Evolutionary conservation across 2,797 vertebrate genomes (phyloP).

Genomic region (Enteromius anoplus): DNA sequence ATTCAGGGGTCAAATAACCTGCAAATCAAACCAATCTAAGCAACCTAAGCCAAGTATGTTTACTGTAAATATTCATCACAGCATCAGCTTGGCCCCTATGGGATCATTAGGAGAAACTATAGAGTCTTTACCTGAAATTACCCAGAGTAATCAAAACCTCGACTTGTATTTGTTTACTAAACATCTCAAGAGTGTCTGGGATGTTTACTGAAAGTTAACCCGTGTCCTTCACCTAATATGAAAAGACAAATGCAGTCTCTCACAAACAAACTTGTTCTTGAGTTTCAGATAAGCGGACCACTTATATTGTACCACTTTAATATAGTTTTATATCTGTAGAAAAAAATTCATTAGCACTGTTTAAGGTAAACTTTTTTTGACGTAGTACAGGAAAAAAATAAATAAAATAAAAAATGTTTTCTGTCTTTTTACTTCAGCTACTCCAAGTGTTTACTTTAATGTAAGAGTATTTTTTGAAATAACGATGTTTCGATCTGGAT

Average conservation of each 20-base stretch:
- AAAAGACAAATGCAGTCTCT: neutral
- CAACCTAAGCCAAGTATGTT: neutral
- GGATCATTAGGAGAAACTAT: neutral
- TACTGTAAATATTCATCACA: slow-evolving; percentile 18
- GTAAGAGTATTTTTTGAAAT: neutral
- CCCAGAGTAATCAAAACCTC: neutral
- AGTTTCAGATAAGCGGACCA: neutral
- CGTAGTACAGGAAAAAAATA: neutral
- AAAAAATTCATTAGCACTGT: neutral
- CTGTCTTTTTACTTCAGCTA: neutral
- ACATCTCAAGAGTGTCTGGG: neutral
- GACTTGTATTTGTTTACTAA: neutral
- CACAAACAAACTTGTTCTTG: neutral
- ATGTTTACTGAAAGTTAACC: neutral
- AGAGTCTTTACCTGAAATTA: neutral
- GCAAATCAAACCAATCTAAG: neutral
- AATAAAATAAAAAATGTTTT: neutral
- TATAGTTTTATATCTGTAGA: neutral
- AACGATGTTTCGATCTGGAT: neutral
- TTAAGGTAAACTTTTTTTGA: neutral
- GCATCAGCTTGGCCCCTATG: neutral
- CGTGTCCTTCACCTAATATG: slow-evolving; percentile 1
- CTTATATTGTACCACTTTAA: neutral
- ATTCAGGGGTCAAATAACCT: slow-evolving; percentile 20
- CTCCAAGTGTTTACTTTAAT: neutral